Base-by-base conservation (phyloP, 2,888 invertebrate species). In the Trissolcus brochymenae region DNA sequence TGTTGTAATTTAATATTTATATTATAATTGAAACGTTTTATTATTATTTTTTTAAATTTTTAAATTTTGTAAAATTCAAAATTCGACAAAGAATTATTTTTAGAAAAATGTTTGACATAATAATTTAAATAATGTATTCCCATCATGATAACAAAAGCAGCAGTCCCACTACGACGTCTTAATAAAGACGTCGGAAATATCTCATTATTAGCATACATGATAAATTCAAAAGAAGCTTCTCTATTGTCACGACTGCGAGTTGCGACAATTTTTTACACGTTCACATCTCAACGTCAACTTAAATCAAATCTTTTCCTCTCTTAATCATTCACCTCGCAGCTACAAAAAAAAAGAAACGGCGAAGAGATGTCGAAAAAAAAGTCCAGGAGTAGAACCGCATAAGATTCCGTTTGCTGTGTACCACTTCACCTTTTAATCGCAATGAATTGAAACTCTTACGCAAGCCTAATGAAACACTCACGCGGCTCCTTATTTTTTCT, bases 401-500 rank as follows among this genome's bases (percentile, higher is more conserved):
- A 67, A 72, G 76, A 76, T 76, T 76, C 72, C 68, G 67, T 67
- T 72, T n/a, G 76, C 59, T 35, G 67, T 62, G 67, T 76, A 68
- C 77, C 65, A 70, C 77, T 77, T 73, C 65, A 65, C 68, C 56
- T 79, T 77, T 81, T 83, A 81, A 82, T 83, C 80, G 81, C 79
- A 80, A 81, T 80, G 80, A 84, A 83, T 83, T 81, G 81, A 81
- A 76, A 67, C 68, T 29, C 71, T 83, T 83, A 76, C 84, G 83
- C 79, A 83, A 84, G 77, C 74, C 81, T 82, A 84, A 84, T 83
- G 83, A 83, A 83, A 83, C 79, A 79, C 78, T 79, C 80, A 74
- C 64, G 71, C 70, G 71, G 78, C 75, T 64, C 46, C 67, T 76
- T 68, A 75, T 70, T 76, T 73, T 70, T 60, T 64, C 59, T 70